Base-by-base conservation (phyloP, 2,113 vertebrate species). In the Propithecus coquereli region DNA sequence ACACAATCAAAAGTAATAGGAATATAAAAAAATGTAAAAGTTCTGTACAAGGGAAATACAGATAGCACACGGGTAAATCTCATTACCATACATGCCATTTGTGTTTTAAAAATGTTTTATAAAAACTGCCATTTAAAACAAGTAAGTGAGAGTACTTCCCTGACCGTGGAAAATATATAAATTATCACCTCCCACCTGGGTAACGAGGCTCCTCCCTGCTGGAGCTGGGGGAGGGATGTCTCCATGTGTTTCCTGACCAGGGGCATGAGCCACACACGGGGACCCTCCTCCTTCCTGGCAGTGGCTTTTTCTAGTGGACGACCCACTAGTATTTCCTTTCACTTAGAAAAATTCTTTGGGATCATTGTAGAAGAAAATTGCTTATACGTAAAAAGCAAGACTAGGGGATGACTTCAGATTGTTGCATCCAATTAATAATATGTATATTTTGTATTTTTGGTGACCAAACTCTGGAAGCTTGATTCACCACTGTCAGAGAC, bases 21-120 rank as follows among this genome's bases (percentile, higher is more conserved):
- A 93, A 98, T 96, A 97, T 95, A 97, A 97, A 98, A 97, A 98
- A 98, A 96, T 90, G 87, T 96, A 97, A 98, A 98, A 98, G 93
- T 61, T 95, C 95, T 98, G 88, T 97, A 98, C 91, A 97, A 97
- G 97, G 73, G 94, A 98, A 96, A 94, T 94, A 97, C 47, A 98
- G 95, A 89, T 65, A 95, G 97, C 97, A 96, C 84, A 97, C n/a
- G 92, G 96, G 54, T 90, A 98, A 95, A 70, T 97, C 74, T 96
- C 91, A 95, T 95, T 95, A 94, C 73, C 96, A 79, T 96, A 96
- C 82, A 96, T 91, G 97, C 76, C 96, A n/a, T 68, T 94, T 97
- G 92, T 97, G 40, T 95, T 98, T 98, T 77, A 94, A 96, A 98
- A 98, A 97, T 97, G n/a, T 97, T 98, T 98, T 97, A 98, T 89